A percentile compares a stretch with the other conserved stretches of the same genome.
Evolutionary conservation across 2,113 vertebrate species (phyloP).

Genomic region (Ictidomys tridecemlineatus): DNA sequence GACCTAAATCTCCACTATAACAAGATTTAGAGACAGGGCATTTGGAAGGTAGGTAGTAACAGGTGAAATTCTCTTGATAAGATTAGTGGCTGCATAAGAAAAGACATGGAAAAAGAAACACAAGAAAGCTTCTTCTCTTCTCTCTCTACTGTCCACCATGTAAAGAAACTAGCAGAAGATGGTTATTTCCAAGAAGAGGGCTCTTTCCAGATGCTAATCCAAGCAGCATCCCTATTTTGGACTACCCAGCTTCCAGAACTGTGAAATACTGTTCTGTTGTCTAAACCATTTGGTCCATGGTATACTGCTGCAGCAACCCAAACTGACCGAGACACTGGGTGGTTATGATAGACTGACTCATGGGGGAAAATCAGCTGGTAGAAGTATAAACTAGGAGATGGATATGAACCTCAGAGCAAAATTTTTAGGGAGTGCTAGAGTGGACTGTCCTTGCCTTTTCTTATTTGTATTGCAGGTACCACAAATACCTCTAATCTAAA

Average conservation of each 20-base stretch:
- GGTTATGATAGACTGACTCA: not conserved
- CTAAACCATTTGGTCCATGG: not conserved
- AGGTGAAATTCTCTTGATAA: not conserved
- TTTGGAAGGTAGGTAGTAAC: not conserved
- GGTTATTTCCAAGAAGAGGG: no score
- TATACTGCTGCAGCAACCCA: not conserved
- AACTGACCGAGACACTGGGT: not conserved
- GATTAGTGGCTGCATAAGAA: not conserved
- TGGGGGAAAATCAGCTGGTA: not conserved
- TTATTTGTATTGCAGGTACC: not conserved
- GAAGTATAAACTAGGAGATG: not conserved
- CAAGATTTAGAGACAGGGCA: not conserved
- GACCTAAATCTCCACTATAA: not conserved
- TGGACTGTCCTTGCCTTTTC: not conserved
- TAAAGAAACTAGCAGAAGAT: not conserved
- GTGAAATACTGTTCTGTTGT: not conserved
- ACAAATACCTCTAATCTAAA: conserved; percentile 5
- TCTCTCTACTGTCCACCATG: not conserved
- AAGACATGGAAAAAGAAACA: not conserved
- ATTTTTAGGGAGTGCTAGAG: not conserved
- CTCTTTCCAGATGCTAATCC: not conserved
- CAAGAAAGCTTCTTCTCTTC: not conserved
- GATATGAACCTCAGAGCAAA: not conserved
- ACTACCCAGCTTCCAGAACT: not conserved
- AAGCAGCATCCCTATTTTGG: not conserved